Evolutionary conservation across 2,888 invertebrate genomes (phyloP), one percentile per base, ranked within the genome.

Genomic region (Latrodectus hesperus): DNA sequence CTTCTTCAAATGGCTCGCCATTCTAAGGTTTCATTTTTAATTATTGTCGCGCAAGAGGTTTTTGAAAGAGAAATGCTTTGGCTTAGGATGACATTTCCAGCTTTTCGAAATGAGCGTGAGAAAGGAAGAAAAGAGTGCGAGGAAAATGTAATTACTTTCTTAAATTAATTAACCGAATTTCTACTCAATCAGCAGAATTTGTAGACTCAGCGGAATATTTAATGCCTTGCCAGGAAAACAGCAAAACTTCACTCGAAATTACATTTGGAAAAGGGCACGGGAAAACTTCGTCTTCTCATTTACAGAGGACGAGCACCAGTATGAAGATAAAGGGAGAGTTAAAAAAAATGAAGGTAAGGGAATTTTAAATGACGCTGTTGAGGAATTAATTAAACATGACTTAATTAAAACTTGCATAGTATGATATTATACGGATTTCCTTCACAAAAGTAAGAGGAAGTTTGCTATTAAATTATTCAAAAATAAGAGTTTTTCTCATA

Each of bases 161-260:
- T 82, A 75, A 82, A 82, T 82, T 82, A 82, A 82, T 82, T 82
- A 82, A 75, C 82, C 82, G 82, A 75, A 75, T 68, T 76, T 74
- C 55, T 65, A 70, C 82, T 82, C 75, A 75, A 82, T 82, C 82
- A 82, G 51, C 55, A 60, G 55, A 51, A 70, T 60, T 68, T 67
- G 67, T 26, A n/a, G n/a, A 60, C n/a, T 60, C 60, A 12, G 60
- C 12, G n/a, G 60, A 60, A 60, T 60, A 60, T 64, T 80, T 51
- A 49, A 53, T 65, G 17, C 53, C 60, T 12, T 22, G 52, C 64
- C 12, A 49, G 10, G 51, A 49, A 67, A 74, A 65, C 14, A 68
- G 67, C 17, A 65, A 68, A 68, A 68, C 26, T 49, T 38, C 70
- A 10, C 1, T 16, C 67, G 67, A 75, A 75, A 82, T 75, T 75